These are phyloP conservation scores for Lydus trimaculatus DNA, from an alignment of 2,888 invertebrate species.

Conservation along the genomic window DNA sequence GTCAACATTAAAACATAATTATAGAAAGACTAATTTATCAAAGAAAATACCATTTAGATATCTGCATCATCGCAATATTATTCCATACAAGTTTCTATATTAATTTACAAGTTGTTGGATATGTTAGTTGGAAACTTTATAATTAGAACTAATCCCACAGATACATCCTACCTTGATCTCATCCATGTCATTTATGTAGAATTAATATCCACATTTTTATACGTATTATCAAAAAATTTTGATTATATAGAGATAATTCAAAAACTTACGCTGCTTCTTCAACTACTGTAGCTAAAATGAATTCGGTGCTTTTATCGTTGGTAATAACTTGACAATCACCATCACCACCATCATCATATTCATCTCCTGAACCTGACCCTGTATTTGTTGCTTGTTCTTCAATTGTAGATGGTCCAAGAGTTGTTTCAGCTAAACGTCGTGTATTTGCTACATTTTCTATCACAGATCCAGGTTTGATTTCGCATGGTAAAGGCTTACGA, in stretches of 20 bases:
- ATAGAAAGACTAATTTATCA: too few relatives aligned
- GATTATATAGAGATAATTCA: slow-evolving; percentile 15
- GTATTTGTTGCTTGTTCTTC: slow-evolving; percentile 89
- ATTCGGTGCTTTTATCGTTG: slow-evolving; percentile 90
- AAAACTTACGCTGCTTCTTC: slow-evolving; percentile 83
- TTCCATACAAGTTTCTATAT: neutral
- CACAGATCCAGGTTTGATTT: slow-evolving; percentile 78
- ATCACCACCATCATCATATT: slow-evolving; percentile 77
- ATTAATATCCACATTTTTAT: too few relatives aligned
- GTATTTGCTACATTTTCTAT: slow-evolving; percentile 91
- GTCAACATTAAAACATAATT: too few relatives aligned
- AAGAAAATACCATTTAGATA: too few relatives aligned
- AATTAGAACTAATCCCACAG: neutral
- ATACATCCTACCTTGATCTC: neutral
- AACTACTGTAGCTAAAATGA: slow-evolving; percentile 87
- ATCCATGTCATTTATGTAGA: neutral
- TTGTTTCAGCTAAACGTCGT: slow-evolving; percentile 81
- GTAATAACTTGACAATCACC: slow-evolving; percentile 83
- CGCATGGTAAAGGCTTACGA: slow-evolving; percentile 78
- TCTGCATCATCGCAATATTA: neutral
- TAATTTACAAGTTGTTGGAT: slow-evolving; percentile 3
- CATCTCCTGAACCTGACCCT: slow-evolving; percentile 88
- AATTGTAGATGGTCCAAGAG: slow-evolving; percentile 69
- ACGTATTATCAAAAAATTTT: too few relatives aligned
- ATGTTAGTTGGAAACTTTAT: neutral